Conservation (phyloP, 2,888 invertebrate species). For the Hyles lineata region DNA sequence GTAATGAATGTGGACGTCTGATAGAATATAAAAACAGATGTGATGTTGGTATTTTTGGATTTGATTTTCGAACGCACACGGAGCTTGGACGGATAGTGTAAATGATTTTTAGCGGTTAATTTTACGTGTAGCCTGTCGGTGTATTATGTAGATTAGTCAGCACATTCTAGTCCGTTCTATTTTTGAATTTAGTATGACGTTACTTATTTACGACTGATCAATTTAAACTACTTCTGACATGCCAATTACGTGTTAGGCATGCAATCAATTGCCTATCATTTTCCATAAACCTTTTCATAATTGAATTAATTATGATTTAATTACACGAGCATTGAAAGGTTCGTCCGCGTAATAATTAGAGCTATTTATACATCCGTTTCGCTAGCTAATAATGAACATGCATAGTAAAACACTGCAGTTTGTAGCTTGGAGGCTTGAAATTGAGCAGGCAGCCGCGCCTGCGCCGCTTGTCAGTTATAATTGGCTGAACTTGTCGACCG, state of each 20-base stretch:
- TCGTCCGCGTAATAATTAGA: slow-evolving; percentile 36
- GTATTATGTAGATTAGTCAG: background rate
- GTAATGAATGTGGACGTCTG: slow-evolving; percentile 77
- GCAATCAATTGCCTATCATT: background rate
- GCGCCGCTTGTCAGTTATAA: slow-evolving; percentile 83
- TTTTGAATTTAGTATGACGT: background rate
- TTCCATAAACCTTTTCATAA: background rate
- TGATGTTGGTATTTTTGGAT: slow-evolving; percentile 39
- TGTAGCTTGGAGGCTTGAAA: slow-evolving; percentile 59
- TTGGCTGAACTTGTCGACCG: slow-evolving; percentile 84
- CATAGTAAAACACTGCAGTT: slow-evolving; percentile 48
- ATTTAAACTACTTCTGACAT: background rate
- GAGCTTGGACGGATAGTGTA: slow-evolving; percentile 1
- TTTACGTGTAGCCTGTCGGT: no score
- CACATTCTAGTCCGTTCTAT: background rate
- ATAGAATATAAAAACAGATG: slow-evolving; percentile 66
- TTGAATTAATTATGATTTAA: background rate
- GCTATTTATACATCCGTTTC: slow-evolving; percentile 30
- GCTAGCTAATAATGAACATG: slow-evolving; percentile 17
- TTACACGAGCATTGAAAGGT: background rate
- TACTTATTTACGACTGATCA: background rate
- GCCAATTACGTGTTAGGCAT: background rate
- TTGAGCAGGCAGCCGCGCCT: slow-evolving; percentile 73
- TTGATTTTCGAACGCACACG: slow-evolving; percentile 35
- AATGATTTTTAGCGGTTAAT: background rate